These are phyloP conservation scores for Adineta ricciae DNA, from an alignment of 2,888 invertebrate species.

Conservation along the genomic window DNA sequence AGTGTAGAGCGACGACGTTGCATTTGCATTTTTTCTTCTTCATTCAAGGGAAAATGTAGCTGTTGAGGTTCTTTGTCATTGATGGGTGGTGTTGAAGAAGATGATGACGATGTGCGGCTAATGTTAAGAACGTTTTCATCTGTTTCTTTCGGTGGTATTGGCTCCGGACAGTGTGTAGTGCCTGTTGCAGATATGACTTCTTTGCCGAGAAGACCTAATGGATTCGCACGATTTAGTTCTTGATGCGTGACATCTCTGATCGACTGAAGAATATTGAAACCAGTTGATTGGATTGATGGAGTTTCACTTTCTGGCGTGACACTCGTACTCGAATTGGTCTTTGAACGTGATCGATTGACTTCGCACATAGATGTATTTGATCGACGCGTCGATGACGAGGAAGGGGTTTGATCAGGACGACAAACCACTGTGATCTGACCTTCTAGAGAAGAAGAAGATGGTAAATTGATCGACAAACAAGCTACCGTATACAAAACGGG, in stretches of 20 bases:
- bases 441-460: background rate
- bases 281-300: background rate
- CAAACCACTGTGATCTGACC: background rate
- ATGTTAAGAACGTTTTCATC: background rate
- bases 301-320: background rate
- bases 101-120: background rate
- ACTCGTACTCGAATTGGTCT: background rate
- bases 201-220: slow-evolving; percentile 7
- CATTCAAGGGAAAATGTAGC: background rate
- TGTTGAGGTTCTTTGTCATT: slow-evolving; percentile 11
- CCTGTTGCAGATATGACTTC: slow-evolving; percentile 8
- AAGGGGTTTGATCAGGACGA: background rate
- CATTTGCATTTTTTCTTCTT: background rate
- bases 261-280: slow-evolving; percentile 2
- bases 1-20: background rate
- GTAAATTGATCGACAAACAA: background rate
- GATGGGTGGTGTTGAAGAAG: background rate
- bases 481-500: too few species aligned
- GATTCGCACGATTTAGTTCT: slow-evolving; percentile 20
- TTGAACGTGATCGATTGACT: background rate
- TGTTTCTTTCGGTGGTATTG: background rate
- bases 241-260: slow-evolving; percentile 13
- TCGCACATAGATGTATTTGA: background rate
- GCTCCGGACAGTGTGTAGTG: background rate
- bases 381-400: background rate